phyloP scores from a whole-genome alignment of 2,113 vertebrate species.

The Oncorhynchus nerka region DNA sequence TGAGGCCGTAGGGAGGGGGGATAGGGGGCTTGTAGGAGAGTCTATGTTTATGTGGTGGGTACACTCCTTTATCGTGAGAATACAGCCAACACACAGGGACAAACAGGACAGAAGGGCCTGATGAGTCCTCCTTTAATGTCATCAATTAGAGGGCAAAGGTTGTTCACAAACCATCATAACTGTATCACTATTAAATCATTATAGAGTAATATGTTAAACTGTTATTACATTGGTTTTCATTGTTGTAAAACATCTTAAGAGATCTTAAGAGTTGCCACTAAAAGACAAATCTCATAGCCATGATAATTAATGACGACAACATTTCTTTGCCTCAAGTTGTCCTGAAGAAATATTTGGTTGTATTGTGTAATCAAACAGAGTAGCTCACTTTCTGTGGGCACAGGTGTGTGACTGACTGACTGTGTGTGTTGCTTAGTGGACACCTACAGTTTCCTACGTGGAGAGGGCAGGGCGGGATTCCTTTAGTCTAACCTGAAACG shows the following conservation, averaged over 20 bases:
- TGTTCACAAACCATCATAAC: background rate
- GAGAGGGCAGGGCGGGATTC: constrained; percentile 45
- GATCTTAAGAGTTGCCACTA: no score
- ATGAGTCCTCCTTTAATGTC: background rate
- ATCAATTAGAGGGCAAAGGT: background rate
- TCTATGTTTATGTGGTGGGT: constrained; percentile 43
- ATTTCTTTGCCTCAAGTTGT: constrained; percentile 2
- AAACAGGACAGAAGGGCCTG: constrained; percentile 43
- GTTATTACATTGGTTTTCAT: background rate
- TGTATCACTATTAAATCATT: background rate
- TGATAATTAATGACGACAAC: background rate
- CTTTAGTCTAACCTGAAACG: constrained; percentile 69
- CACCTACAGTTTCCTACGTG: constrained; percentile 43
- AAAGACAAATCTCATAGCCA: no score
- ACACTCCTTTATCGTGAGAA: constrained; percentile 72
- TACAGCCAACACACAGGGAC: constrained; percentile 41
- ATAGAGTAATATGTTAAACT: background rate
- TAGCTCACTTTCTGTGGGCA: constrained; percentile 9
- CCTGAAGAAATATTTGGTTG: constrained; percentile 35
- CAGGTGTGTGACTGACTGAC: constrained; percentile 63
- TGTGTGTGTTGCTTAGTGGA: constrained; percentile 41
- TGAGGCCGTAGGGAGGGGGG: constrained; percentile 4
- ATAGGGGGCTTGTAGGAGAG: no score
- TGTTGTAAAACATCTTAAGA: no score
- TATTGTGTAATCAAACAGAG: constrained; percentile 25